Evolutionary conservation across 2,113 vertebrate species (phyloP), one percentile per base, ranked within the genome.

Genomic region (Chionodraco myersi): DNA sequence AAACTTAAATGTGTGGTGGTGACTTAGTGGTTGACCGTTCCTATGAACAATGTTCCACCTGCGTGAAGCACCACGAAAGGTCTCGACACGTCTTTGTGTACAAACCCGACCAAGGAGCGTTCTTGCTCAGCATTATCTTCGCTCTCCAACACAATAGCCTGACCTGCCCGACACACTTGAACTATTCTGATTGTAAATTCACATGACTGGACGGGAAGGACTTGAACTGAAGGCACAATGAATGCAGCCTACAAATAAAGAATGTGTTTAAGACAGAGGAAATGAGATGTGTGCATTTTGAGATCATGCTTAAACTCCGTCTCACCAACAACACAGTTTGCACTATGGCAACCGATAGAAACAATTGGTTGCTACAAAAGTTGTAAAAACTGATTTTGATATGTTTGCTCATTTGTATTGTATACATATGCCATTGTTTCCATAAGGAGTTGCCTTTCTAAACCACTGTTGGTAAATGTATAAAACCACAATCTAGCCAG

Each of bases 341-440:
- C 96, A 97, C 96, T 97, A 96, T 94, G 94, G 94, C 94, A 95
- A 95, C 96, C 96, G 96, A 97, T 93, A 93, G 92, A 95, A 94
- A 94, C 91, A 95, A 94, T 95, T 96, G 95, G 96, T 97, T 95
- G 94, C 97, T 97, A 94, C 95, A 96, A 95, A 95, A 95, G 96
- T 92, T 96, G 95, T 97, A 97, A 96, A 96, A 96, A 96, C 94
- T 91, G 95, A 96, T 95, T 96, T 97, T 96, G 94, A 96, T 97
- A 95, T 93, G 94, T 96, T 96, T 95, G 94, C 95, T 94, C 94
- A 96, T 96, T 95, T 96, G 94, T 97, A 96, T 97, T 97, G 94
- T 97, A 95, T 97, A 96, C 95, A 95, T 91, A 87, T 96, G 95
- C 95, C 93, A 95, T 95, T 96, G 96, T 96, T 97, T 97, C 96